Conservation (phyloP, 2,797 vertebrate species). For the Enteromius unitaeniatus region DNA sequence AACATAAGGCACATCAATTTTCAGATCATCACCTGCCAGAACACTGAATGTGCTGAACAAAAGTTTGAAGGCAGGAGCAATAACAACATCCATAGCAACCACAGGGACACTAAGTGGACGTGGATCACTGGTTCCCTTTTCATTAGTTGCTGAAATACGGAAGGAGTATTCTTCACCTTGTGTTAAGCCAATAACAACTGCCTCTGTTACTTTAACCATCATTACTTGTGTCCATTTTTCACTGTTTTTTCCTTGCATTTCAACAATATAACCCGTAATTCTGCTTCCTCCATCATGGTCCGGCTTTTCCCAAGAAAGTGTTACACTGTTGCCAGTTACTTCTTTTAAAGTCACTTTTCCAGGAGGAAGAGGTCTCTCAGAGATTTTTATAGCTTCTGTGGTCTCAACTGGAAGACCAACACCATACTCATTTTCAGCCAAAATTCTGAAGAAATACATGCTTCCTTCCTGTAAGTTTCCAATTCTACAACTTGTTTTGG, state of each 20-base stretch:
- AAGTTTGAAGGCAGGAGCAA: conserved; percentile 90
- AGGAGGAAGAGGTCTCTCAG: conserved; percentile 94
- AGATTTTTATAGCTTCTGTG: conserved; percentile 89
- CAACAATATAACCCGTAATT: conserved; percentile 94
- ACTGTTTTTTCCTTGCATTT: conserved; percentile 97
- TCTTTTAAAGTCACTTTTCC: conserved; percentile 93
- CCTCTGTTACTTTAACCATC: conserved; percentile 90
- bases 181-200: conserved; percentile 88
- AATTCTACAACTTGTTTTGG: conserved; percentile 95
- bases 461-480: conserved; percentile 93
- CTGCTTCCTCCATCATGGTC: conserved; percentile 98
- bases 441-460: conserved; percentile 94
- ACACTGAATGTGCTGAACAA: conserved; percentile 92
- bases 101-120: conserved; percentile 90
- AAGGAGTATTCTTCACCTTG: conserved; percentile 97
- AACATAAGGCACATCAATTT: conserved; percentile 92
- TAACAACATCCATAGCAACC: conserved; percentile 93
- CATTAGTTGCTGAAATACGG: conserved; percentile 93
- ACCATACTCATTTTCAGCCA: conserved; percentile 98
- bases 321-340: conserved; percentile 90
- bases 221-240: conserved; percentile 94
- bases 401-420: conserved; percentile 96
- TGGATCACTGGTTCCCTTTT: conserved; percentile 96
- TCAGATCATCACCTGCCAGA: conserved; percentile 93
- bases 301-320: conserved; percentile 96